These are phyloP conservation scores for Drosophila demipolita DNA, from an alignment of 2,888 invertebrate species.

Conservation along the genomic window DNA sequence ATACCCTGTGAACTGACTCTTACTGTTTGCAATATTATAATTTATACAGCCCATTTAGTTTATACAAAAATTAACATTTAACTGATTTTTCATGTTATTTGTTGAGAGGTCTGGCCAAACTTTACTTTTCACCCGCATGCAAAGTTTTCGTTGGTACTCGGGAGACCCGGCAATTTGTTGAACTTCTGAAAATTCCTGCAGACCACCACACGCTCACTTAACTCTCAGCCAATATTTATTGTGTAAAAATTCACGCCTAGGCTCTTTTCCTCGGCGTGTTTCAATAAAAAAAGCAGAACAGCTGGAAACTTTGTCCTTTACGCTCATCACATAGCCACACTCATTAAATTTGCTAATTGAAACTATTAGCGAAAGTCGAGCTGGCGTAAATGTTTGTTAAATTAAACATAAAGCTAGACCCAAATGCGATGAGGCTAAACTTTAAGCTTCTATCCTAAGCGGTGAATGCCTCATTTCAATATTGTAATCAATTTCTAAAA, in stretches of 20 bases:
- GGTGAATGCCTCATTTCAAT: conserved; percentile 19
- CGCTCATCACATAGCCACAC: conserved; percentile 54
- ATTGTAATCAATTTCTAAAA: conserved; percentile 22
- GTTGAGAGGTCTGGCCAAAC: background rate
- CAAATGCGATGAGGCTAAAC: conserved; percentile 62
- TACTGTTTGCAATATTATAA: background rate
- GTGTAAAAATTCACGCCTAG: conserved; percentile 75
- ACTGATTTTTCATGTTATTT: background rate
- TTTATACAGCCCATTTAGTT: background rate
- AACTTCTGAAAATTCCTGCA: conserved; percentile 25
- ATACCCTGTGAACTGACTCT: background rate
- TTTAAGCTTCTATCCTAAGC: conserved; percentile 31
- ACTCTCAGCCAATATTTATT: conserved; percentile 64
- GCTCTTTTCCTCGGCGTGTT: conserved; percentile 7
- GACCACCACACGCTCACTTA: conserved; percentile 29
- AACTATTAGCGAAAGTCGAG: conserved; percentile 55
- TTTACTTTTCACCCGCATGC: conserved; percentile 4
- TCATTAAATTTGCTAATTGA: conserved; percentile 75
- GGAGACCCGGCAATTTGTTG: conserved; percentile 1
- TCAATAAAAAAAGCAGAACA: conserved; percentile 14
- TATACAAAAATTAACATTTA: background rate
- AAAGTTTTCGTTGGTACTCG: conserved; percentile 14
- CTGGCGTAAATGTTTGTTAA: conserved; percentile 49
- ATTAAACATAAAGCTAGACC: conserved; percentile 59
- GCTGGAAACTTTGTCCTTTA: conserved; percentile 70